phyloP scores from a whole-genome alignment of 2,113 vertebrate species.

The Lichenostomus cassidix region DNA sequence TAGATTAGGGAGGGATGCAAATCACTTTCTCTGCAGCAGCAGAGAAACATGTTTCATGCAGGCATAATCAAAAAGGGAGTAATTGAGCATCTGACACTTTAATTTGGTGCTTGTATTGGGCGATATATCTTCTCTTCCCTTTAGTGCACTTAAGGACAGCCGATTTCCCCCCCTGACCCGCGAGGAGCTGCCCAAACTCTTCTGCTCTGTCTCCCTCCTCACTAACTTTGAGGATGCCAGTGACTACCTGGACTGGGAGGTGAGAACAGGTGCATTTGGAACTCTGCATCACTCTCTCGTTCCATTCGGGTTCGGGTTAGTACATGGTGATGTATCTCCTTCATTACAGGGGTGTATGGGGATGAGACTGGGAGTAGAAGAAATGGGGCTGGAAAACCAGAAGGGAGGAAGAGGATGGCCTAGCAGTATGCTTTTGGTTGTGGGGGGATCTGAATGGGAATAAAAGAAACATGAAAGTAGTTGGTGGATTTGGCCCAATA shows the following conservation, averaged over 20 bases:
- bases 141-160: constrained; percentile 88
- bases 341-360: constrained; percentile 55
- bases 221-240: constrained; percentile 87
- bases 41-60: background rate
- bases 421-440: background rate
- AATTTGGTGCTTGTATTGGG: background rate
- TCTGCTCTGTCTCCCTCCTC: constrained; percentile 87
- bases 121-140: constrained; percentile 26
- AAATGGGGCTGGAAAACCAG: background rate
- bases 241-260: constrained; percentile 89
- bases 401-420: background rate
- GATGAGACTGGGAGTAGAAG: background rate
- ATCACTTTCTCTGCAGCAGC: background rate
- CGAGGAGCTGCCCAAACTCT: constrained; percentile 87
- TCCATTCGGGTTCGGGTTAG: constrained; percentile 81
- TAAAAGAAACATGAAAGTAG: background rate
- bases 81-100: background rate
- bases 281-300: constrained; percentile 75
- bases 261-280: constrained; percentile 82
- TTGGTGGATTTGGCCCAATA: background rate
- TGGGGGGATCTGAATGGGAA: background rate
- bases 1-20: background rate
- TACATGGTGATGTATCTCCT: constrained; percentile 77
- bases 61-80: background rate
- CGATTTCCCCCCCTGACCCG: constrained; percentile 84